Percentiles rank a stretch among this genome's conserved stretches.
Conservation (phyloP, 2,888 invertebrate species). For the Sesamia inferens region DNA sequence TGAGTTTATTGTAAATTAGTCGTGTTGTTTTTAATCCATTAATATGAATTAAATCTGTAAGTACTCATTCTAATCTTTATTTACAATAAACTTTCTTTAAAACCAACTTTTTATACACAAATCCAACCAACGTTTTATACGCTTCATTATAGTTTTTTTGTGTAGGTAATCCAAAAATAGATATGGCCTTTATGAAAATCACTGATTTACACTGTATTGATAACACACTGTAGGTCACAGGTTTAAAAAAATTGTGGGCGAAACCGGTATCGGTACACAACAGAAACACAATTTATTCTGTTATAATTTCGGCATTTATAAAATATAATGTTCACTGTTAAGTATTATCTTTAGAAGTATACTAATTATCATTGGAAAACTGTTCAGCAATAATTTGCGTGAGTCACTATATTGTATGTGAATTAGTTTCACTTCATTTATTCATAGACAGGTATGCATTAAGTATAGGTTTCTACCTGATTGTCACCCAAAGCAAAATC, state of each 20-base stretch:
- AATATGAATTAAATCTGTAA: conserved; percentile 21
- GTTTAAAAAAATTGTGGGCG: background rate
- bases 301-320: background rate
- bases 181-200: conserved; percentile 16
- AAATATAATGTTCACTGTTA: background rate
- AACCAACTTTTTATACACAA: background rate
- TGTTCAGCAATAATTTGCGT: background rate
- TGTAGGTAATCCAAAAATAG: conserved; percentile 45
- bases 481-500: too few species aligned
- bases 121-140: background rate
- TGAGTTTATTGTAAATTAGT: background rate
- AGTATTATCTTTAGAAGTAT: background rate
- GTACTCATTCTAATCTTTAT: conserved; percentile 6
- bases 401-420: too few species aligned
- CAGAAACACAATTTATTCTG: background rate
- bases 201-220: background rate
- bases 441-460: too few species aligned
- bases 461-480: too few species aligned
- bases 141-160: conserved; percentile 40
- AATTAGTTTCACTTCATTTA: too few species aligned
- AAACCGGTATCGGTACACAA: conserved; percentile 16
- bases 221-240: background rate
- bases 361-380: background rate
- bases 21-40: background rate
- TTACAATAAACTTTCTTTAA: background rate